Evolutionary conservation across 1,140 invertebrate genomes (phyloP), one percentile per base, ranked within the genome.

Genomic region (Aculops lycopersici): DNA sequence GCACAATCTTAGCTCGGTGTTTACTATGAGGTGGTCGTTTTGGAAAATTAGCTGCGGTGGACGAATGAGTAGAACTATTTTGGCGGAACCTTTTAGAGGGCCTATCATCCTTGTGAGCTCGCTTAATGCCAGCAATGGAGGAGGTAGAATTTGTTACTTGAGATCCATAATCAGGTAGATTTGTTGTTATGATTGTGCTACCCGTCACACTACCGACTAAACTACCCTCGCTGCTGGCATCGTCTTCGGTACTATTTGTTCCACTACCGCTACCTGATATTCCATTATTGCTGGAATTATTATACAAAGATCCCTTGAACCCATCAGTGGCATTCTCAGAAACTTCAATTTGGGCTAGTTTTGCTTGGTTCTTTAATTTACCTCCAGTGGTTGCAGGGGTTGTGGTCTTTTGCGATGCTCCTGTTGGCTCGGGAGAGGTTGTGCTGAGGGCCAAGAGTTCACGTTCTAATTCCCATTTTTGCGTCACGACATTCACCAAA

Each of bases 401-500:
- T n/a, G n/a, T n/a, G n/a, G n/a, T n/a, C n/a, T n/a, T n/a, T n/a
- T n/a, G n/a, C n/a, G n/a, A n/a, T n/a, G n/a, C n/a, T n/a, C n/a
- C n/a, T n/a, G n/a, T n/a, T n/a, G n/a, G n/a, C n/a, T n/a, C n/a
- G n/a, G n/a, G n/a, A n/a, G n/a, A n/a, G n/a, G n/a, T n/a, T n/a
- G n/a, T n/a, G n/a, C n/a, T n/a, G 24, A 31, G 8, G 19, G 36
- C 17, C 31, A 54, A 48, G 20, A 57, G 52, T 61, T 86, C 78
- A 4, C 66, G 64, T 50, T 74, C 69, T 3, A 86, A 62, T 37
- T 70, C 66, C 46, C 73, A 60, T 45, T 69, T 66, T 35, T 80
- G 60, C 2, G 80, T 63, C 1, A 75, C 72, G 20, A 74, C 71
- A 36, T 71, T 72, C 0, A 75, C 76, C 12, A 84, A 58, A 20